Conservation (phyloP, 1,140 invertebrate genomes). For the Helicoverpa zea region DNA sequence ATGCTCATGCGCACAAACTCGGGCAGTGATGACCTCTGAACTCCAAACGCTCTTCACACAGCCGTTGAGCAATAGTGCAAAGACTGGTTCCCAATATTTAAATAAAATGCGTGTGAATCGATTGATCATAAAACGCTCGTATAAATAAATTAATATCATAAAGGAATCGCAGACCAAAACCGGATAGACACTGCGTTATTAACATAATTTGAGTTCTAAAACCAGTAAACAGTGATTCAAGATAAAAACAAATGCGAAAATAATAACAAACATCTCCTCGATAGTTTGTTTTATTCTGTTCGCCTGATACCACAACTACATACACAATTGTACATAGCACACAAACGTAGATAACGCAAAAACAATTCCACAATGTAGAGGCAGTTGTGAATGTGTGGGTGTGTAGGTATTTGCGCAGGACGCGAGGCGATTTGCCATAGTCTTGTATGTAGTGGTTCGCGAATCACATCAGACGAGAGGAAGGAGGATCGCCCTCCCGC, state of each 20-base stretch:
- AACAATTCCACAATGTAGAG: slow-evolving; percentile 47
- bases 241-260: slow-evolving; percentile 32
- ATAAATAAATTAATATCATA: slow-evolving; percentile 40
- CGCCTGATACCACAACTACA: slow-evolving; percentile 45
- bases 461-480: slow-evolving; percentile 83
- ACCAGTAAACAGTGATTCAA: slow-evolving; percentile 48
- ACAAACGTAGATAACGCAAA: slow-evolving; percentile 38
- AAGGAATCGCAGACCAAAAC: slow-evolving; percentile 48
- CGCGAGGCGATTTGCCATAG: slow-evolving; percentile 71
- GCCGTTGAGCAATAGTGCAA: slow-evolving; percentile 68
- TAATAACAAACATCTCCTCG: slow-evolving; percentile 39
- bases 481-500: slow-evolving; percentile 84
- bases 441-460: slow-evolving; percentile 73
- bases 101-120: slow-evolving; percentile 56
- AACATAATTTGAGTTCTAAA: slow-evolving; percentile 43
- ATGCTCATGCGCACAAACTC: slow-evolving; percentile 33
- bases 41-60: slow-evolving; percentile 58
- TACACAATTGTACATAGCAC: slow-evolving; percentile 33
- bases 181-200: slow-evolving; percentile 40
- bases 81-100: slow-evolving; percentile 62
- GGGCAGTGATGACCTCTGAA: slow-evolving; percentile 66
- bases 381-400: slow-evolving; percentile 58
- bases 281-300: slow-evolving; percentile 24
- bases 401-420: slow-evolving; percentile 70
- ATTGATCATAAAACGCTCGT: slow-evolving; percentile 56